Conservation (phyloP, 2,113 vertebrate species). For the Garra rufa region DNA sequence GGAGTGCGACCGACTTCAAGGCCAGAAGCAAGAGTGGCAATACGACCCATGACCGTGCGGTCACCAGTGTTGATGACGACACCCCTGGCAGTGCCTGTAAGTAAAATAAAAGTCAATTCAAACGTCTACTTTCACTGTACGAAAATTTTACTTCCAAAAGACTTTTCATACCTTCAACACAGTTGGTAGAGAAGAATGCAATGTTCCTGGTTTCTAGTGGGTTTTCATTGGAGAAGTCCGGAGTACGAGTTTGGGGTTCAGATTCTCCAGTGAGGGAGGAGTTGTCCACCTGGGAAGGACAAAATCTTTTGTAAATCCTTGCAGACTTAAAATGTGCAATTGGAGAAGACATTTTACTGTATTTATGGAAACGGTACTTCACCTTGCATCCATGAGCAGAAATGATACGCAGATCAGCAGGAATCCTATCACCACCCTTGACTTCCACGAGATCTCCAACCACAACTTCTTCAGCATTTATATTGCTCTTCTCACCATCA, state of each 20-base stretch:
- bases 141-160: background rate
- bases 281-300: constrained; percentile 85
- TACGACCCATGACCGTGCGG: constrained; percentile 93
- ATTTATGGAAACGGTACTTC: background rate
- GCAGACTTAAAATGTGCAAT: background rate
- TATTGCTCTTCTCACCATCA: constrained; percentile 90
- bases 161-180: constrained; percentile 86
- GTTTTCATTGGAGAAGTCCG: constrained; percentile 93
- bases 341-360: background rate
- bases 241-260: constrained; percentile 90
- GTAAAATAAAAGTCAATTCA: background rate
- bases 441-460: constrained; percentile 95
- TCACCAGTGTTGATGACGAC: constrained; percentile 91
- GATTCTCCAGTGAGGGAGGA: constrained; percentile 95
- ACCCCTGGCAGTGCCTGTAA: constrained; percentile 85
- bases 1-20: constrained; percentile 88
- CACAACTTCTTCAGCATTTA: constrained; percentile 93
- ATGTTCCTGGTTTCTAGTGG: constrained; percentile 94
- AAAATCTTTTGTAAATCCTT: background rate
- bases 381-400: constrained; percentile 97
- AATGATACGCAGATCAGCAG: constrained; percentile 93
- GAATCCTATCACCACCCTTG: constrained; percentile 95
- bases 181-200: constrained; percentile 97
- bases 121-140: background rate
- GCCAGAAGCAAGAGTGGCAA: constrained; percentile 92